phyloP scores from a whole-genome alignment of 1,140 invertebrate genomes.

The Pentalonia nigronervosa region DNA sequence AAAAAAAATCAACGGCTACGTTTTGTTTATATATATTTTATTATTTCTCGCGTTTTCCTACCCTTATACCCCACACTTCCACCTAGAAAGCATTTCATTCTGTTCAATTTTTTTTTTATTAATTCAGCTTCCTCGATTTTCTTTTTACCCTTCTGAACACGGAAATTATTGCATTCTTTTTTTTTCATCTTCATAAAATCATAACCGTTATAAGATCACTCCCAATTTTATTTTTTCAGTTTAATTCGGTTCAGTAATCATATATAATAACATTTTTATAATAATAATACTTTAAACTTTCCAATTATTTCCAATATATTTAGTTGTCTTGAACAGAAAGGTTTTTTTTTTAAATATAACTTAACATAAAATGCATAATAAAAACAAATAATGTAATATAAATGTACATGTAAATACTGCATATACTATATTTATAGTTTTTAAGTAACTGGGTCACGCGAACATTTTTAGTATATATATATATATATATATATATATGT shows the following conservation, averaged over 20 bases:
- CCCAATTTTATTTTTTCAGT: slow-evolving; percentile 26
- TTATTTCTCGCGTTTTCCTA: neutral
- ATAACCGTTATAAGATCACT: slow-evolving; percentile 26
- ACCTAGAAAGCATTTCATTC: neutral
- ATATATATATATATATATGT: neutral
- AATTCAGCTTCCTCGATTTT: slow-evolving; percentile 18
- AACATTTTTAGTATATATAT: neutral
- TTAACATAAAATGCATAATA: slow-evolving; percentile 9
- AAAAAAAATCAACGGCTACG: neutral
- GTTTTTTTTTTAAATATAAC: neutral
- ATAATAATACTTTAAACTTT: slow-evolving; percentile 3
- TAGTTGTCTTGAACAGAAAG: neutral
- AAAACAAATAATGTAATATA: neutral
- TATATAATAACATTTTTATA: neutral
- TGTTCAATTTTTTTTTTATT: slow-evolving; percentile 36
- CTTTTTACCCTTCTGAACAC: neutral
- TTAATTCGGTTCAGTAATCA: slow-evolving; percentile 14
- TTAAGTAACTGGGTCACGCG: neutral
- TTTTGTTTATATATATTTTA: slow-evolving; percentile 27
- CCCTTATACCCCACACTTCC: neutral
- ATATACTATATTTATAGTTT: neutral
- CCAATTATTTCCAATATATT: slow-evolving; percentile 6
- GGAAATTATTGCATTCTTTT: slow-evolving; percentile 22
- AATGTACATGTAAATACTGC: neutral
- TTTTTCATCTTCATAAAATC: neutral